These are phyloP conservation scores for Parelbella ahira DNA, from an alignment of 2,888 invertebrate species.

Conservation along the genomic window DNA sequence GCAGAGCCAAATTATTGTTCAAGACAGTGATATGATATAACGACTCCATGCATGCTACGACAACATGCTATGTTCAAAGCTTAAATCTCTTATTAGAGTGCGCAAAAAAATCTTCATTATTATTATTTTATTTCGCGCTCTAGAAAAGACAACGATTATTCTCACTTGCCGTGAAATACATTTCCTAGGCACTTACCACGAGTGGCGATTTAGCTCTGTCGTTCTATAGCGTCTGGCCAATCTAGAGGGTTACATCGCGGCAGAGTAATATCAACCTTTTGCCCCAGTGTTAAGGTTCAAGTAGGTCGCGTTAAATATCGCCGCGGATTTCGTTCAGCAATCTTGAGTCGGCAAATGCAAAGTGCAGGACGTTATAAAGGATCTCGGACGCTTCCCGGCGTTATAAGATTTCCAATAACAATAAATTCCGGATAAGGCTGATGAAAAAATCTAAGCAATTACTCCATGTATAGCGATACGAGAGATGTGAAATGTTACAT, in stretches of 20 bases:
- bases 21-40: no score
- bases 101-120: constrained; percentile 36
- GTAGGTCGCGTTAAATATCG: constrained; percentile 29
- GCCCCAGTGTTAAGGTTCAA: constrained; percentile 38
- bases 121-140: constrained; percentile 52
- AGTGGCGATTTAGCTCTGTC: constrained; percentile 73
- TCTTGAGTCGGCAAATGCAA: constrained; percentile 56
- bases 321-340: constrained; percentile 42
- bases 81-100: no score
- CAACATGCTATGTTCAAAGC: no score
- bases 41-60: no score
- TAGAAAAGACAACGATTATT: constrained; percentile 65
- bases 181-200: constrained; percentile 69
- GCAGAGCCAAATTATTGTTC: no score
- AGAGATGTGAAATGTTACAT: no score
- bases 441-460: constrained; percentile 20
- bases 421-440: constrained; percentile 32
- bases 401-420: constrained; percentile 44
- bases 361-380: constrained; percentile 56
- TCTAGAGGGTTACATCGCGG: constrained; percentile 30
- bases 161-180: constrained; percentile 73
- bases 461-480: no score
- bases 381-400: constrained; percentile 49
- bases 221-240: constrained; percentile 38
- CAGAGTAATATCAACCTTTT: constrained; percentile 55